phyloP scores from a whole-genome alignment of 1,140 invertebrate genomes.

The Drosophila mayri region DNA sequence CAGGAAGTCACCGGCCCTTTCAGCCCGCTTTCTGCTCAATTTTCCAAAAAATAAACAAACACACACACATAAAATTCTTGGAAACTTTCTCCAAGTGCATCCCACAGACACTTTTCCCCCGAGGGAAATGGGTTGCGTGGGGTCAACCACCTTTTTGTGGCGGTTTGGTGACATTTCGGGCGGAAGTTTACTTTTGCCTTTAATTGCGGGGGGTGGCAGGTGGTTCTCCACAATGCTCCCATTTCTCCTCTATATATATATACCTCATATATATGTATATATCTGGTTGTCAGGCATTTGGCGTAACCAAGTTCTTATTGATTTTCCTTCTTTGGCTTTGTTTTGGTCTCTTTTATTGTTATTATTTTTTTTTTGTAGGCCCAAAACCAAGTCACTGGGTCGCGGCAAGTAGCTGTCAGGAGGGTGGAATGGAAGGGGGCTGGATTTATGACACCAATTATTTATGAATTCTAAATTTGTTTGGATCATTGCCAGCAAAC shows the following conservation, averaged over 20 bases:
- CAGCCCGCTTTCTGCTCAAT: background rate
- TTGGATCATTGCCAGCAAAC: constrained; percentile 70
- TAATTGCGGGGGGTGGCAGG: constrained; percentile 61
- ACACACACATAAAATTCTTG: background rate
- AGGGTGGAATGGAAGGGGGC: background rate
- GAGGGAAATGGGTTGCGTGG: background rate
- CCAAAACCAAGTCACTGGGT: constrained; percentile 72
- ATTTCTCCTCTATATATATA: background rate
- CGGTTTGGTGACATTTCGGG: constrained; percentile 73
- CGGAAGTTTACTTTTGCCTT: constrained; percentile 63
- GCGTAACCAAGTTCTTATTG: constrained; percentile 66
- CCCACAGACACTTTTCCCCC: background rate
- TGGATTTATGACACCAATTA: constrained; percentile 80
- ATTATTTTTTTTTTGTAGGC: constrained; percentile 20
- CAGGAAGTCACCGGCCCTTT: constrained; percentile 8
- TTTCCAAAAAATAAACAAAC: background rate
- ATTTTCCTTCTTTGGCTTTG: constrained; percentile 54
- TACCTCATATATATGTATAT: background rate
- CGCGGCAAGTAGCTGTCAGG: constrained; percentile 38
- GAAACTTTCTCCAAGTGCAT: constrained; percentile 12
- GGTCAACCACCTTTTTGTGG: constrained; percentile 77
- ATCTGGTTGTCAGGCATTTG: constrained; percentile 65
- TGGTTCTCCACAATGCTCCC: constrained; percentile 12
- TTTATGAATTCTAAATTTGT: constrained; percentile 82
- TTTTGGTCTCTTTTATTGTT: constrained; percentile 41